phyloP scores from a whole-genome alignment of 1,140 invertebrate genomes.

The Drosophila repleta region DNA sequence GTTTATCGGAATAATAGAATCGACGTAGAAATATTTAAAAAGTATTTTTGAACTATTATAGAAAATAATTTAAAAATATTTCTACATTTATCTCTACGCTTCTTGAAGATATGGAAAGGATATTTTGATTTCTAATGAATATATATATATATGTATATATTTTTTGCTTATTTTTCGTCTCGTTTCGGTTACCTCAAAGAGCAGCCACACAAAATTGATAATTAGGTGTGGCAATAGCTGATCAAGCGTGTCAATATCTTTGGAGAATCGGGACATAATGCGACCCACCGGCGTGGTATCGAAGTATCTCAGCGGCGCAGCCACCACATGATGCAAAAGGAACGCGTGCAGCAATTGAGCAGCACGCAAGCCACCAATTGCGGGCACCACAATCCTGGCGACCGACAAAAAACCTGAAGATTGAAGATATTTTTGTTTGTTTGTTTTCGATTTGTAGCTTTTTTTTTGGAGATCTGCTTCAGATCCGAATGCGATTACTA shows the following conservation, averaged over 20 bases:
- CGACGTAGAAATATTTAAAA: no score
- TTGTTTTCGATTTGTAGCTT: neutral
- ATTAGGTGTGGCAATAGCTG: slow-evolving; percentile 88
- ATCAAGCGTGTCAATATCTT: slow-evolving; percentile 91
- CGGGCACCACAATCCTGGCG: slow-evolving; percentile 89
- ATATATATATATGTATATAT: neutral
- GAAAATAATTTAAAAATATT: no score
- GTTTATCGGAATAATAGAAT: neutral
- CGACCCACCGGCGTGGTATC: slow-evolving; percentile 94
- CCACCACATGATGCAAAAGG: slow-evolving; percentile 90
- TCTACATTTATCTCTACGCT: no score
- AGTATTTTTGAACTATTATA: no score
- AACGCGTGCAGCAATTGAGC: slow-evolving; percentile 89
- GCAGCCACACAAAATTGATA: slow-evolving; percentile 90
- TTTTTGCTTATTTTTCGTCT: neutral
- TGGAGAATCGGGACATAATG: slow-evolving; percentile 94
- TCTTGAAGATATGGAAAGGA: neutral
- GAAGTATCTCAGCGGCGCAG: slow-evolving; percentile 91
- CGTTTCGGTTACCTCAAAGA: slow-evolving; percentile 89
- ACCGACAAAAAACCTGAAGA: slow-evolving; percentile 86
- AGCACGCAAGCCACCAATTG: slow-evolving; percentile 89
- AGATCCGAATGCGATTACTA: neutral
- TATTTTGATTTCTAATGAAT: neutral
- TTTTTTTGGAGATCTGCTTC: neutral
- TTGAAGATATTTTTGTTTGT: slow-evolving; percentile 11